Percentiles rank a stretch among this genome's conserved stretches.
phyloP scores from a whole-genome alignment of 2,113 vertebrate species.

The Euleptes europaea region DNA sequence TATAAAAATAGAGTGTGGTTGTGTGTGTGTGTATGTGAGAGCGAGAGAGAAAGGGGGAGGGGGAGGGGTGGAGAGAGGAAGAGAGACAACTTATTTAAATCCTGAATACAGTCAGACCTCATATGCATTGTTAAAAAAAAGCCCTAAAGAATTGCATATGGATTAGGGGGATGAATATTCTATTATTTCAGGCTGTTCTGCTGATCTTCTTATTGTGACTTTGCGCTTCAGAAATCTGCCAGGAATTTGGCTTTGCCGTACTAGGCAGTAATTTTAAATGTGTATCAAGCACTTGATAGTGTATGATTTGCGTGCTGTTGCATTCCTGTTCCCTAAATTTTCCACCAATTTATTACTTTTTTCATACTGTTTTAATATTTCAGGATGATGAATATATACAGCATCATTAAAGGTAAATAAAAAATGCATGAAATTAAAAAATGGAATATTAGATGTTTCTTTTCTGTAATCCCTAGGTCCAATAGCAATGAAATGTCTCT shows the following conservation, averaged over 20 bases:
- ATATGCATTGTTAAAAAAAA: slow-evolving; percentile 88
- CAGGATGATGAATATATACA: slow-evolving; percentile 89
- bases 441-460: slow-evolving; percentile 87
- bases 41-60: not conserved
- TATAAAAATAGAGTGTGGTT: slow-evolving; percentile 63
- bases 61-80: slow-evolving; percentile 23
- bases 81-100: slow-evolving; percentile 88
- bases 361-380: slow-evolving; percentile 88
- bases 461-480: slow-evolving; percentile 80
- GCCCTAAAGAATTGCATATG: slow-evolving; percentile 96
- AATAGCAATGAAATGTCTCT: slow-evolving; percentile 82
- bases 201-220: slow-evolving; percentile 94
- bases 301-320: slow-evolving; percentile 89
- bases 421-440: slow-evolving; percentile 89
- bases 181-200: slow-evolving; percentile 97
- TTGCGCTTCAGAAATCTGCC: slow-evolving; percentile 86
- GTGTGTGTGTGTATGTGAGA: not conserved
- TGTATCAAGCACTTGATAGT: slow-evolving; percentile 90
- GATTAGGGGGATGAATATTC: slow-evolving; percentile 99
- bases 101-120: slow-evolving; percentile 82
- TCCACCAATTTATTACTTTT: slow-evolving; percentile 88
- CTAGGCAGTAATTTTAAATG: slow-evolving; percentile 85
- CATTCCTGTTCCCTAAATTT: slow-evolving; percentile 85
- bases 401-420: slow-evolving; percentile 89
- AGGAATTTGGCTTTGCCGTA: slow-evolving; percentile 82